These are phyloP conservation scores for Brachionus angularis DNA, from an alignment of 1,140 invertebrate species.

Conservation along the genomic window DNA sequence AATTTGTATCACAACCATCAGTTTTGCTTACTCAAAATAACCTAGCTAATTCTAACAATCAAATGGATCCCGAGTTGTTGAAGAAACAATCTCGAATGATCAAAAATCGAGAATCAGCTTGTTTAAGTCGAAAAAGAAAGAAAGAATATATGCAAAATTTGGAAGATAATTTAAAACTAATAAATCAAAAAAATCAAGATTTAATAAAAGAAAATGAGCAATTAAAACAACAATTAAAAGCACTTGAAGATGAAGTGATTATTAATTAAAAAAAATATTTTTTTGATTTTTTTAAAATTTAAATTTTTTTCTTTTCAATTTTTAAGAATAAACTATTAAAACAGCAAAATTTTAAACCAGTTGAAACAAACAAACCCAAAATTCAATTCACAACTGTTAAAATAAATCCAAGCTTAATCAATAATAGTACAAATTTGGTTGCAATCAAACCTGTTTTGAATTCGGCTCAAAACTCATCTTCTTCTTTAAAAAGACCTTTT, in stretches of 20 bases:
- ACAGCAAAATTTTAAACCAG: slow-evolving; percentile 28
- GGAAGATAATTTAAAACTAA: slow-evolving; percentile 68
- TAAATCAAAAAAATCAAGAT: slow-evolving; percentile 69
- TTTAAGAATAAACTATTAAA: slow-evolving; percentile 13
- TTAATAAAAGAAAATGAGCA: slow-evolving; percentile 66
- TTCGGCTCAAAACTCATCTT: neutral
- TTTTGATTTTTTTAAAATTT: neutral
- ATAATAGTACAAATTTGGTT: too few relatives aligned
- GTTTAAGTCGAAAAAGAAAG: slow-evolving; percentile 81
- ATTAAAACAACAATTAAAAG: slow-evolving; percentile 52
- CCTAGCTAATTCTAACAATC: too few relatives aligned
- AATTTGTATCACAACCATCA: neutral
- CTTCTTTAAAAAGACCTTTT: slow-evolving; percentile 25
- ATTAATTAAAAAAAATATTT: slow-evolving; percentile 63
- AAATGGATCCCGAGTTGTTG: slow-evolving; percentile 58
- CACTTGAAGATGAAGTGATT: slow-evolving; percentile 54
- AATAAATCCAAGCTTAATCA: too few relatives aligned
- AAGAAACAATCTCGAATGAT: slow-evolving; percentile 84
- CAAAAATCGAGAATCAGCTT: slow-evolving; percentile 76
- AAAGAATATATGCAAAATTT: slow-evolving; percentile 79
- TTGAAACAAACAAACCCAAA: slow-evolving; percentile 10
- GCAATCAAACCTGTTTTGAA: slow-evolving; percentile 4
- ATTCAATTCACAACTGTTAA: neutral
- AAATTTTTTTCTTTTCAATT: too few relatives aligned
- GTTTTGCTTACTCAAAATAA: neutral